Percentiles rank a stretch among this genome's conserved stretches.
phyloP scores from a whole-genome alignment of 2,888 invertebrate genomes.

The Hyalella azteca region DNA sequence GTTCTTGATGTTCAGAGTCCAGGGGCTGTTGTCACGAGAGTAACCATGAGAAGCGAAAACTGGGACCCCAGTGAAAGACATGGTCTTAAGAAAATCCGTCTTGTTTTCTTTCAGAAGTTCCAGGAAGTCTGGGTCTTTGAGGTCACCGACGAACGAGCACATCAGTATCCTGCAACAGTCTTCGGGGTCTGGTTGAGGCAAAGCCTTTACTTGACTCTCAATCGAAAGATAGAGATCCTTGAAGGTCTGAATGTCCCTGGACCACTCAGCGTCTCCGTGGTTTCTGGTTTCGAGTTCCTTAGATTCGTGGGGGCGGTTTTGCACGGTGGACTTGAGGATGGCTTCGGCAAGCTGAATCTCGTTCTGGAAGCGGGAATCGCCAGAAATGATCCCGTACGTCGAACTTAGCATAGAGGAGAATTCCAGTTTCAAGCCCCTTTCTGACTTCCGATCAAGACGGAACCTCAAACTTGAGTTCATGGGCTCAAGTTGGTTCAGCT shows the following conservation, averaged over 20 bases:
- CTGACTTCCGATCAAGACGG: slow-evolving; percentile 12
- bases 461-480: not conserved
- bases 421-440: not conserved
- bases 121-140: slow-evolving; percentile 42
- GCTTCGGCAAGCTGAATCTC: slow-evolving; percentile 43
- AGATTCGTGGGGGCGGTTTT: slow-evolving; percentile 37
- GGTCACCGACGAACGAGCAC: slow-evolving; percentile 43
- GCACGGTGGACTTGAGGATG: slow-evolving; percentile 43
- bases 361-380: slow-evolving; percentile 32
- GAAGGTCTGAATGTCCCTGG: slow-evolving; percentile 35
- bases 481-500: not conserved
- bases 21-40: slow-evolving; percentile 44
- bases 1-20: slow-evolving; percentile 42
- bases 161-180: slow-evolving; percentile 50
- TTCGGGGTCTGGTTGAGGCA: slow-evolving; percentile 36
- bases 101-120: slow-evolving; percentile 40
- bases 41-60: slow-evolving; percentile 42
- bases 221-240: slow-evolving; percentile 18
- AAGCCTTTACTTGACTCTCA: not conserved
- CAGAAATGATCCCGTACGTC: slow-evolving; percentile 37
- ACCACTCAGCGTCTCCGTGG: slow-evolving; percentile 41
- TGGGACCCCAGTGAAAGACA: slow-evolving; percentile 48
- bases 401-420: slow-evolving; percentile 40
- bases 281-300: slow-evolving; percentile 43
- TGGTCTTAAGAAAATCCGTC: slow-evolving; percentile 44